Base-by-base conservation (phyloP, 1,140 invertebrate genomes). In the Andrena cerasifolii region DNA sequence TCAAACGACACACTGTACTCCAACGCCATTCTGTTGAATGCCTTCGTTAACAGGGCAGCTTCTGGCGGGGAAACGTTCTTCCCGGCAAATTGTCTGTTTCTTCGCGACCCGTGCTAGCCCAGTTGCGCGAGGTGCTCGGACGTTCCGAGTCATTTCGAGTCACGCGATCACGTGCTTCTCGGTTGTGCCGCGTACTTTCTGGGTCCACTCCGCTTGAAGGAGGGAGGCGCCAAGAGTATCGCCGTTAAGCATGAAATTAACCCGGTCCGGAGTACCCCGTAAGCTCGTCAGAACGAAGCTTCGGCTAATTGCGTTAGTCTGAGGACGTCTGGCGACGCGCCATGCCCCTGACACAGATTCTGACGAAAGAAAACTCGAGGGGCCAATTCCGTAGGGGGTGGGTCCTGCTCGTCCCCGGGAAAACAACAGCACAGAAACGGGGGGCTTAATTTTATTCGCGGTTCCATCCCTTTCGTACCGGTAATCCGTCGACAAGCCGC, bases 281-380 rank as follows among this genome's bases (percentile, higher is more conserved):
- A 53, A 67, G 53, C 72, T 75, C 63, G 72, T 75, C 72, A 47
- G 54, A 75, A 75, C 62, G 72, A 75, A 75, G 72, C 72, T 56
- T 58, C 63, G 63, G 63, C 72, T 75, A 75, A 75, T 75, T 75
- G 72, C 62, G 40, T 67, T 53, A 14, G 73, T 68, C 53, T 49
- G 63, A 58, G 63, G 26, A 58, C 21, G 63, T 31, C 63, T 75
- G 73, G 73, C 73, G 63, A 33, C 53, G 63, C 73, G 73, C 73
- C 73, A 75, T 68, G 73, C 31, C 73, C 73, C 26, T 68, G 73
- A 75, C 73, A 75, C 63, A 21, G 73, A 58, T 75, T 58, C 63
- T n/a, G n/a, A 45, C 54, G 47, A 51, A 68, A 58, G 68, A 62
- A 68, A 68, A 75, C 73, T 67, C 63, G 0, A 67, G 58, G 51